Conservation (phyloP, 2,797 vertebrate species). For the Eutrigla gurnardus region DNA sequence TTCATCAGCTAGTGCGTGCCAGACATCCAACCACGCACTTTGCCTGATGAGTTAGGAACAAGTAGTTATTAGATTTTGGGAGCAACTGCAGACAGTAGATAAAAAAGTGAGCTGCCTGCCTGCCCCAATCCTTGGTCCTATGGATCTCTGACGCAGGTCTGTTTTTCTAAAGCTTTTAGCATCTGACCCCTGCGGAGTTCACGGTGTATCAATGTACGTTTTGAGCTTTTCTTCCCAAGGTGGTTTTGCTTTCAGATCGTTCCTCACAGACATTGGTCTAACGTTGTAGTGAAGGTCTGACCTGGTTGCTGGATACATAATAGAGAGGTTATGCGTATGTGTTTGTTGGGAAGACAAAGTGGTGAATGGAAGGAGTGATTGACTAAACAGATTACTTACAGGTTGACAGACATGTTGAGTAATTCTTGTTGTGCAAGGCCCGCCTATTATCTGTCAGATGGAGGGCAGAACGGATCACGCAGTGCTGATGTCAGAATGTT, state of each 20-base stretch:
- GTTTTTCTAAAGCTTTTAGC: slow-evolving; percentile 60
- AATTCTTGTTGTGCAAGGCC: slow-evolving; percentile 48
- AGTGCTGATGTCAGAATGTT: slow-evolving; percentile 11
- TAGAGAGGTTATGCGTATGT: slow-evolving; percentile 6
- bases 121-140: slow-evolving; percentile 32
- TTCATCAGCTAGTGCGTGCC: slow-evolving; percentile 35
- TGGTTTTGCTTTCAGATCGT: slow-evolving; percentile 34
- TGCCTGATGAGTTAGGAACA: slow-evolving; percentile 46
- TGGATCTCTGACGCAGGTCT: slow-evolving; percentile 43
- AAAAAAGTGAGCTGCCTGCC: slow-evolving; percentile 37
- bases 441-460: slow-evolving; percentile 43
- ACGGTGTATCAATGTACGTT: slow-evolving; percentile 40
- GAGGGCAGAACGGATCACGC: slow-evolving; percentile 26
- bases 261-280: slow-evolving; percentile 20
- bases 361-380: slow-evolving; percentile 19
- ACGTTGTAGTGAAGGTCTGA: slow-evolving; percentile 37
- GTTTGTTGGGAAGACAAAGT: slow-evolving; percentile 43
- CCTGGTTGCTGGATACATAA: slow-evolving; percentile 19
- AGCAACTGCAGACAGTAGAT: slow-evolving; percentile 38
- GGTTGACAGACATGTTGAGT: slow-evolving; percentile 46
- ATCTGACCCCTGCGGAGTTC: slow-evolving; percentile 51
- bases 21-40: slow-evolving; percentile 46
- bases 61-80: slow-evolving; percentile 47
- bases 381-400: slow-evolving; percentile 22
- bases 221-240: slow-evolving; percentile 37